Evolutionary conservation across 1,140 invertebrate genomes (phyloP).

Genomic region (Sarcophaga peregrina): DNA sequence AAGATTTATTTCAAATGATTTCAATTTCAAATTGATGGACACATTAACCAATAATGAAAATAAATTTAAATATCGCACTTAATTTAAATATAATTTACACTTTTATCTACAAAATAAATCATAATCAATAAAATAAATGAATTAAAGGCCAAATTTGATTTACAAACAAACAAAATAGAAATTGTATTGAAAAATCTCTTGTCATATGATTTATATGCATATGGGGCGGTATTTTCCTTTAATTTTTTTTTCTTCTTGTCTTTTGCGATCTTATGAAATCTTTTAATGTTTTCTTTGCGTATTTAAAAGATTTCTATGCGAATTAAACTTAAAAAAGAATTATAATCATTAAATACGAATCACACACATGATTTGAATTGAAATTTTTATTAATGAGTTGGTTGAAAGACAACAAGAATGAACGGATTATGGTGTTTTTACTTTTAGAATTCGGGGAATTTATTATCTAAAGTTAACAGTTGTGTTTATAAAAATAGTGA

Average conservation of each 20-base stretch:
- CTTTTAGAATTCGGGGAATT: too few relatives aligned
- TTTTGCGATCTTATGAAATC: background rate
- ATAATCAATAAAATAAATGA: background rate
- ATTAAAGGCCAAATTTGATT: background rate
- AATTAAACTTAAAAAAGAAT: too few relatives aligned
- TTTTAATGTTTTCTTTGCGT: background rate
- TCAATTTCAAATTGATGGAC: too few relatives aligned
- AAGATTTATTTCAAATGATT: too few relatives aligned
- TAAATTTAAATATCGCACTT: background rate
- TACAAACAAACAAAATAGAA: background rate
- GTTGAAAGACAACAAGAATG: too few relatives aligned
- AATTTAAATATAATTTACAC: background rate
- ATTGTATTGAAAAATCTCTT: background rate
- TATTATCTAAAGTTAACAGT: too few relatives aligned
- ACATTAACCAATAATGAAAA: background rate
- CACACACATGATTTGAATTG: too few relatives aligned
- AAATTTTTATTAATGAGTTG: too few relatives aligned
- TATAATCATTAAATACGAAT: too few relatives aligned
- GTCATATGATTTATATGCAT: background rate
- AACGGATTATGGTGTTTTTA: too few relatives aligned
- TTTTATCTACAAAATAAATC: background rate
- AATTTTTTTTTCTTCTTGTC: background rate
- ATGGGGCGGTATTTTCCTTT: background rate
- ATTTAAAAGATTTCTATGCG: too few relatives aligned
- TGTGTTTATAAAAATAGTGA: too few relatives aligned